A percentile compares a stretch with the other conserved stretches of the same genome.
phyloP scores from a whole-genome alignment of 1,140 invertebrate genomes.

The Bombus sibiricus region DNA sequence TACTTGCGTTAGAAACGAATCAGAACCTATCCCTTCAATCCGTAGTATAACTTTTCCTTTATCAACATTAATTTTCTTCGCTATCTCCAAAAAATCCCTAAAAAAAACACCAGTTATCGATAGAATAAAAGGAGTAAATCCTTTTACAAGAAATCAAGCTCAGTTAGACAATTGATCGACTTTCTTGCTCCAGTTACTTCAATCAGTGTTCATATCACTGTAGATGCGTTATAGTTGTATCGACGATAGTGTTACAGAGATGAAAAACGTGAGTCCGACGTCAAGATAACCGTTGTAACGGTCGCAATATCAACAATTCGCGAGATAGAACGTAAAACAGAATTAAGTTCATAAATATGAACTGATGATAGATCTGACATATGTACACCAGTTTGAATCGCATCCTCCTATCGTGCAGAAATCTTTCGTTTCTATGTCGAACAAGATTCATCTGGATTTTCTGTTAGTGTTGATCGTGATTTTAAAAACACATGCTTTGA shows the following conservation, averaged over 20 bases:
- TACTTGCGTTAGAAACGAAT: not conserved
- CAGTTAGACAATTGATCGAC: not conserved
- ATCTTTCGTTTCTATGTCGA: not conserved
- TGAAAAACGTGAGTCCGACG: not conserved
- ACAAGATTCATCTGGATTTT: not conserved
- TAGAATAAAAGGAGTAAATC: not conserved
- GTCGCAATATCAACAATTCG: slow-evolving; percentile 14
- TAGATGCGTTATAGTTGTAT: not conserved
- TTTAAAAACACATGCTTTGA: not conserved
- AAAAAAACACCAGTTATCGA: too few species aligned
- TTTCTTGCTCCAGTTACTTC: not conserved
- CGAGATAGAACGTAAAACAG: not conserved
- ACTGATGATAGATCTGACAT: not conserved
- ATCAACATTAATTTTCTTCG: too few species aligned
- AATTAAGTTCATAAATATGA: not conserved
- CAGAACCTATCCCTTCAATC: too few species aligned
- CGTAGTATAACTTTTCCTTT: not conserved
- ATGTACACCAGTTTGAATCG: not conserved
- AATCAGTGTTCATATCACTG: not conserved
- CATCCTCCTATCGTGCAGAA: not conserved
- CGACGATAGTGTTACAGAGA: not conserved
- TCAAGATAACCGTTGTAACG: slow-evolving; percentile 21
- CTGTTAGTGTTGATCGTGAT: not conserved
- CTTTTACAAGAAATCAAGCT: not conserved
- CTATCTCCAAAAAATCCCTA: too few species aligned